Conservation (phyloP, 2,113 vertebrate species). For the Bubo scandiacus region DNA sequence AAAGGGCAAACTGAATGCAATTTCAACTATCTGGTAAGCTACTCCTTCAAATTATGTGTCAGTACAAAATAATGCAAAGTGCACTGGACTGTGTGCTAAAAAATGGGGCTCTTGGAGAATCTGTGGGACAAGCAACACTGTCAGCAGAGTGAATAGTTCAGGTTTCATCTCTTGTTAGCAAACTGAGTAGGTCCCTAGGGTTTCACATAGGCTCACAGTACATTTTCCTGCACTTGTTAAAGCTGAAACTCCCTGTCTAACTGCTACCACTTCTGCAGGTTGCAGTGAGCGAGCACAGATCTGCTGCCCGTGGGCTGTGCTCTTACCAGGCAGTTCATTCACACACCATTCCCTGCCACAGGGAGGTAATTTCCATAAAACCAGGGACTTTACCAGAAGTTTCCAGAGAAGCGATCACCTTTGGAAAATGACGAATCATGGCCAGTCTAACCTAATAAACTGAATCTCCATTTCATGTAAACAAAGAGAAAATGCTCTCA, state of each 20-base stretch:
- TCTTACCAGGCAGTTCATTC: background rate
- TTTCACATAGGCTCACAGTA: background rate
- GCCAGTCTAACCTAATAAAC: background rate
- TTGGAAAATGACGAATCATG: background rate
- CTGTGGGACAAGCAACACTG: background rate
- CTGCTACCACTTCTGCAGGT: background rate
- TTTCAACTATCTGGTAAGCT: background rate
- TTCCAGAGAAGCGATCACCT: background rate
- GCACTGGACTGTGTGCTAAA: background rate
- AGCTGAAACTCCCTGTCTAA: background rate
- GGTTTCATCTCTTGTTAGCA: background rate
- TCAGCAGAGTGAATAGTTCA: background rate
- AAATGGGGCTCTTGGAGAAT: background rate
- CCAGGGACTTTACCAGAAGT: background rate
- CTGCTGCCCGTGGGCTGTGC: background rate
- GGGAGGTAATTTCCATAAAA: background rate
- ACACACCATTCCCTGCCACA: background rate
- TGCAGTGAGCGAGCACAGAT: background rate
- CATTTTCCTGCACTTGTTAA: background rate
- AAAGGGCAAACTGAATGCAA: background rate
- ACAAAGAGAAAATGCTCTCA: background rate
- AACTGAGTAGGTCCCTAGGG: background rate
- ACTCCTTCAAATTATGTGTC: background rate
- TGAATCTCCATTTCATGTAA: background rate
- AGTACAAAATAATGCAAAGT: background rate